Evolutionary conservation across 2,888 invertebrate species (phyloP).

Genomic region (Monopis laevigella): DNA sequence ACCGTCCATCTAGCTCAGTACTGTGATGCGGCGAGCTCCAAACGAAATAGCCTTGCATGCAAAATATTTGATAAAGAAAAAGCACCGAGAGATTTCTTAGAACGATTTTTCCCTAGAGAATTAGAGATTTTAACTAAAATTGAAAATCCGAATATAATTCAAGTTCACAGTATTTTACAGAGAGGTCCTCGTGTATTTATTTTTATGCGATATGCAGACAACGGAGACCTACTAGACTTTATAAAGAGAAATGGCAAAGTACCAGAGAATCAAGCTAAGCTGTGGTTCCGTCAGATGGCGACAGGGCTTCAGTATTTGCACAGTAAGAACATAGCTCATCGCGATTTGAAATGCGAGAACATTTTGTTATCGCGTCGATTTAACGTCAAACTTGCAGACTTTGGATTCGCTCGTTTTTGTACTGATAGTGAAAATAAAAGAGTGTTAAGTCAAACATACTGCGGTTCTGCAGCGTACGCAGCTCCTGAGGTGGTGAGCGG

Average conservation of each 20-base stretch:
- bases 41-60: slow-evolving; percentile 82
- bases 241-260: slow-evolving; percentile 81
- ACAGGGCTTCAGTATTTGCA: slow-evolving; percentile 87
- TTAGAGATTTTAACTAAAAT: slow-evolving; percentile 89
- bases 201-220: slow-evolving; percentile 92
- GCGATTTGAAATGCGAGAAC: slow-evolving; percentile 96
- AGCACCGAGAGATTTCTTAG: slow-evolving; percentile 88
- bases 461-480: slow-evolving; percentile 97
- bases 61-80: slow-evolving; percentile 93
- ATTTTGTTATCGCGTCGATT: slow-evolving; percentile 83
- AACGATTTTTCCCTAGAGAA: slow-evolving; percentile 94
- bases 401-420: slow-evolving; percentile 91
- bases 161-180: slow-evolving; percentile 87
- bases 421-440: slow-evolving; percentile 76
- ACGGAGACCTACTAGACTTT: slow-evolving; percentile 88
- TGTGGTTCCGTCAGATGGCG: slow-evolving; percentile 89
- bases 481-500: slow-evolving; percentile 95
- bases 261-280: slow-evolving; percentile 79
- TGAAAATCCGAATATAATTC: slow-evolving; percentile 90
- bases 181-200: slow-evolving; percentile 86
- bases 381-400: slow-evolving; percentile 92
- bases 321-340: slow-evolving; percentile 84
- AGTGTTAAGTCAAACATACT: slow-evolving; percentile 88
- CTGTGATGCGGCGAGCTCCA: slow-evolving; percentile 75
- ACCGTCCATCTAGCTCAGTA: slow-evolving; percentile 89